These are phyloP conservation scores for Nothoprocta perdicaria DNA, from an alignment of 2,113 vertebrate genomes.

Conservation along the genomic window DNA sequence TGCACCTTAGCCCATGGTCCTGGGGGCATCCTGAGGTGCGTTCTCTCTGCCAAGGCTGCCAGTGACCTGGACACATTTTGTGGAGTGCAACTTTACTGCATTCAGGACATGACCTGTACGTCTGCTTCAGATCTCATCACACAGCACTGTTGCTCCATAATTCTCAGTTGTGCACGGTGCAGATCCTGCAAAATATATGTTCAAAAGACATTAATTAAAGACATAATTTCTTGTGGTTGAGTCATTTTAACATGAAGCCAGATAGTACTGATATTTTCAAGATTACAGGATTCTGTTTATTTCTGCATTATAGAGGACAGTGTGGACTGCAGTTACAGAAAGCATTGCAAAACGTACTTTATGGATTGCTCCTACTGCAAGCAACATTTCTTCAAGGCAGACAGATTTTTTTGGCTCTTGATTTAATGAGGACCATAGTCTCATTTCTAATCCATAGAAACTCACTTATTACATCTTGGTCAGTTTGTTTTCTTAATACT, in stretches of 20 bases:
- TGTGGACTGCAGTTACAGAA: slow-evolving; percentile 33
- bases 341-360: slow-evolving; percentile 51
- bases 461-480: neutral
- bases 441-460: slow-evolving; percentile 44
- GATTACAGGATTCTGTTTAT: slow-evolving; percentile 36
- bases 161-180: neutral
- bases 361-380: slow-evolving; percentile 58
- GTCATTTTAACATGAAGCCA: slow-evolving; percentile 42
- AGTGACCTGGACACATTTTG: rapidly evolving
- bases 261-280: slow-evolving; percentile 30
- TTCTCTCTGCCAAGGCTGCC: neutral
- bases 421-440: slow-evolving; percentile 33
- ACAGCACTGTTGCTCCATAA: rapidly evolving
- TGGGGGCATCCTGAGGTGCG: neutral
- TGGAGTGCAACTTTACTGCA: neutral
- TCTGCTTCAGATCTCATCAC: neutral
- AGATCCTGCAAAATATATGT: slow-evolving; percentile 1
- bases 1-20: neutral
- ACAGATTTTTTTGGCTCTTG: slow-evolving; percentile 31
- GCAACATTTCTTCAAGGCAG: slow-evolving; percentile 55
- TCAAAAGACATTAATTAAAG: slow-evolving; percentile 19
- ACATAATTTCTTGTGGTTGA: neutral
- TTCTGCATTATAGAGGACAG: slow-evolving; percentile 29
- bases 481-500: slow-evolving; percentile 37
- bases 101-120: rapidly evolving